Conservation (phyloP, 2,113 vertebrate genomes). For the Ginglymostoma cirratum region DNA sequence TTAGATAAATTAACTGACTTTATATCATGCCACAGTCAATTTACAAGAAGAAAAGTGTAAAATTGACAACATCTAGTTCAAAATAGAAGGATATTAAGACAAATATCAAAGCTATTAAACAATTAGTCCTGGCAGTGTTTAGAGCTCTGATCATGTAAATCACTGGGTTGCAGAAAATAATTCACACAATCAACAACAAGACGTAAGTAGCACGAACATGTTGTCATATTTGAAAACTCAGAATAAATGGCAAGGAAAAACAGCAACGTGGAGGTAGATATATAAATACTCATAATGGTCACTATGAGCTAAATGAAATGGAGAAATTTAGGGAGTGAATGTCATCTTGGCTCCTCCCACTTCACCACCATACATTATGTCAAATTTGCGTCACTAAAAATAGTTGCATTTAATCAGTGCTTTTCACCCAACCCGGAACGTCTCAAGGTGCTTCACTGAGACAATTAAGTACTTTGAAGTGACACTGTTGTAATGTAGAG, state of each 20-base stretch:
- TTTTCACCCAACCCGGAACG: no score
- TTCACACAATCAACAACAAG: background rate
- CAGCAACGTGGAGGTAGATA: background rate
- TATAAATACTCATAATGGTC: background rate
- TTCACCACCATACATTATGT: background rate
- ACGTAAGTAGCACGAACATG: background rate
- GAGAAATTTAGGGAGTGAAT: background rate
- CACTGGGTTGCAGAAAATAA: background rate
- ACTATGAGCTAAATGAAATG: background rate
- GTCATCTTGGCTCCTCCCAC: background rate
- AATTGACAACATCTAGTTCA: background rate
- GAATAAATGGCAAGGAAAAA: background rate
- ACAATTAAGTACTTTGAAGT: no score
- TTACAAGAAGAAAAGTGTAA: background rate
- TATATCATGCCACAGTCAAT: background rate
- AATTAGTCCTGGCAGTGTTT: background rate
- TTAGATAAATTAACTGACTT: background rate
- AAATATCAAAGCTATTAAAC: background rate
- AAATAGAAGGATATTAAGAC: background rate
- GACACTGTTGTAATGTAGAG: no score
- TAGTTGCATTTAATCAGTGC: no score
- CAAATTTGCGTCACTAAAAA: no score
- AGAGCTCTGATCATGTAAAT: background rate
- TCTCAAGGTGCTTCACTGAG: no score
- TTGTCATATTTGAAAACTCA: background rate